These are phyloP conservation scores for Yasuhikotakia modesta DNA, from an alignment of 2,797 vertebrate species.

Conservation along the genomic window DNA sequence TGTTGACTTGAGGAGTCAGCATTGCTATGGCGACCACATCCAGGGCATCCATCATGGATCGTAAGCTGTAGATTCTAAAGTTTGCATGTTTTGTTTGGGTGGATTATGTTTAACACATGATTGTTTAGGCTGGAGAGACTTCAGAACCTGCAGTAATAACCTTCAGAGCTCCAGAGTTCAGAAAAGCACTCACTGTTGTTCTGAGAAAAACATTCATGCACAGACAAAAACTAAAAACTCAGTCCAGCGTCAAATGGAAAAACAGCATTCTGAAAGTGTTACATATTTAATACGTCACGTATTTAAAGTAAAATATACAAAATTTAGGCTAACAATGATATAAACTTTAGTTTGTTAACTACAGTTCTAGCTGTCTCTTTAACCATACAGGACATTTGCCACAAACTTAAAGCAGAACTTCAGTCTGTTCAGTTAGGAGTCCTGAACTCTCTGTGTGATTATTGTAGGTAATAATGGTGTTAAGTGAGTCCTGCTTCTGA, in stretches of 20 bases:
- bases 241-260: not conserved
- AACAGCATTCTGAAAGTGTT: not conserved
- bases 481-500: conserved; percentile 41
- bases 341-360: not conserved
- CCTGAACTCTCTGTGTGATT: conserved; percentile 18
- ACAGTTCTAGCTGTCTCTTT: not conserved
- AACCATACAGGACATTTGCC: not conserved
- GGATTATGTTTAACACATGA: conserved; percentile 21
- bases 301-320: no score
- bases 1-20: conserved; percentile 12
- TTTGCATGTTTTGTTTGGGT: conserved; percentile 9
- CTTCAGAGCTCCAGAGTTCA: conserved; percentile 5
- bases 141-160: conserved; percentile 4
- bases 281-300: no score
- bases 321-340: not conserved
- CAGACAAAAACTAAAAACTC: not conserved
- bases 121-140: conserved; percentile 11
- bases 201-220: not conserved
- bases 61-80: conserved; percentile 2
- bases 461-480: conserved; percentile 33
- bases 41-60: not conserved
- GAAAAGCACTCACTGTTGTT: conserved; percentile 7
- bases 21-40: conserved; percentile 10
- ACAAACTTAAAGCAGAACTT: not conserved
- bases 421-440: not conserved